Percentiles rank a stretch among this genome's conserved stretches.
Evolutionary conservation across 2,888 invertebrate genomes (phyloP).

Genomic region (Fissipunctia ypsillon): DNA sequence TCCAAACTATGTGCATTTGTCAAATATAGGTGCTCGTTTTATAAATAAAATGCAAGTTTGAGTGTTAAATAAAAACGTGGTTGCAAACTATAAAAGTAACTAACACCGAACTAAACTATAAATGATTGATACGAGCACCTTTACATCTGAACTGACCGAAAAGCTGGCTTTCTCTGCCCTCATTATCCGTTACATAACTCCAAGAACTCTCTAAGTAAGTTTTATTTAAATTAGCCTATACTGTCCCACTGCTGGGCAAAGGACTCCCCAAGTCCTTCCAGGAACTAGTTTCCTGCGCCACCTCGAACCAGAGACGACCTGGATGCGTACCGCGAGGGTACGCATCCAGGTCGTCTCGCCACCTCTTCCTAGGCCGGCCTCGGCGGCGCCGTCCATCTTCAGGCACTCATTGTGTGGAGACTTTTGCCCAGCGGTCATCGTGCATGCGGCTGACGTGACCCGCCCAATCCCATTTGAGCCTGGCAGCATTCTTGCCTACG

Average conservation of each 20-base stretch:
- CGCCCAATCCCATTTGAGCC: neutral
- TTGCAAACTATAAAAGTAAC: neutral
- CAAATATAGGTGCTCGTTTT: conserved; percentile 4
- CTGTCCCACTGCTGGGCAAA: too few relatives aligned
- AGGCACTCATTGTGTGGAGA: neutral
- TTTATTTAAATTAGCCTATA: too few relatives aligned
- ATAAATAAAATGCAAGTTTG: neutral
- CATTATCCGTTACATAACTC: neutral
- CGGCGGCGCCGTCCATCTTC: neutral
- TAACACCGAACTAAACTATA: conserved; percentile 5
- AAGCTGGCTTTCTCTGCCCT: neutral
- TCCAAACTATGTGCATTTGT: neutral
- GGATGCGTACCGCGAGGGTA: too few relatives aligned
- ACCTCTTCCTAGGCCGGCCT: neutral
- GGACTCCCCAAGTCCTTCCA: too few relatives aligned
- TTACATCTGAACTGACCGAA: neutral
- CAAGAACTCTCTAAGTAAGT: neutral
- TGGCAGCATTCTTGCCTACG: neutral
- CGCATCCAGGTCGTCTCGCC: too few relatives aligned
- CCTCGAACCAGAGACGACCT: too few relatives aligned
- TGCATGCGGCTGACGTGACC: neutral
- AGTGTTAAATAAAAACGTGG: neutral
- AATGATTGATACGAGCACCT: neutral
- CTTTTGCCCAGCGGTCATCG: neutral
- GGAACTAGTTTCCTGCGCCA: neutral